Evolutionary conservation across 2,113 vertebrate species (phyloP).

Genomic region (Ageneiosus marmoratus): DNA sequence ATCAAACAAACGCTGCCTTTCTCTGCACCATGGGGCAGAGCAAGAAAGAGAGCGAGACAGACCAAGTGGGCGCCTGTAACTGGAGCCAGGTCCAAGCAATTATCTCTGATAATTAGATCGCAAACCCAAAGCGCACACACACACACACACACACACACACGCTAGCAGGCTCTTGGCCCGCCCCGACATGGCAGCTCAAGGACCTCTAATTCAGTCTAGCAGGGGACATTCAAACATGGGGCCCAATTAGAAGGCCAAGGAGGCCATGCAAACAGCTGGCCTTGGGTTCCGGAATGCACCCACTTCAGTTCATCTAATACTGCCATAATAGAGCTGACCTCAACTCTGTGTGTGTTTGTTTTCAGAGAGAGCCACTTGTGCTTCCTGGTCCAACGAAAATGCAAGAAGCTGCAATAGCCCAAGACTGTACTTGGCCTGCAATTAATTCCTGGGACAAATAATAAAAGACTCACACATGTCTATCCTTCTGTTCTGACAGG

Average conservation of each 20-base stretch:
- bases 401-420: conserved; percentile 40
- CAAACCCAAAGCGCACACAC: conserved; percentile 43
- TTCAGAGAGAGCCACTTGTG: conserved; percentile 51
- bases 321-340: conserved; percentile 55
- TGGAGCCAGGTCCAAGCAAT: conserved; percentile 58
- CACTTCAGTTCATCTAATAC: conserved; percentile 58
- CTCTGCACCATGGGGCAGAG: conserved; percentile 25
- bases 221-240: conserved; percentile 56
- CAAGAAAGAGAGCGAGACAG: conserved; percentile 20
- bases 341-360: conserved; percentile 31
- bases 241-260: conserved; percentile 55
- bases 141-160: conserved; percentile 26
- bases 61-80: conserved; percentile 51
- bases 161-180: conserved; percentile 29
- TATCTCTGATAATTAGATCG: conserved; percentile 59
- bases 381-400: conserved; percentile 30
- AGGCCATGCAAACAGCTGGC: conserved; percentile 58
- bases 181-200: conserved; percentile 53
- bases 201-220: conserved; percentile 56
- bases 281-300: conserved; percentile 60
- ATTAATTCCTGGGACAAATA: conserved; percentile 51
- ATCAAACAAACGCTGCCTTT: conserved; percentile 50
- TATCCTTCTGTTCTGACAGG: conserved; percentile 3
- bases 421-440: conserved; percentile 33
- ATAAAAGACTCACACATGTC: conserved; percentile 41